A percentile compares a stretch with the other conserved stretches of the same genome.
phyloP scores from a whole-genome alignment of 2,888 invertebrate species.

The Diadegma fenestrale region DNA sequence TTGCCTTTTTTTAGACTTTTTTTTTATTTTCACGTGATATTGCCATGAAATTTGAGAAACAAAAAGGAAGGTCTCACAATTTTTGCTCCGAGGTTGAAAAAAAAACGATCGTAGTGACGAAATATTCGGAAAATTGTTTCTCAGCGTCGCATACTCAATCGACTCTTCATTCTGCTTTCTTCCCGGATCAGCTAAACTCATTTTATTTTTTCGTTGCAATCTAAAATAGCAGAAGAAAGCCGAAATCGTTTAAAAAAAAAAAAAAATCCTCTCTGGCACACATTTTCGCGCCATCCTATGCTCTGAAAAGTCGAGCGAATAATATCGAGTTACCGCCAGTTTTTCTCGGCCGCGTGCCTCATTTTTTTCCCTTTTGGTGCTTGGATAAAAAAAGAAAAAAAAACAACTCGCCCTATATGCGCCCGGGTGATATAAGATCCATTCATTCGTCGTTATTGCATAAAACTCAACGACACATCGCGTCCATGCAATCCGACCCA shows the following conservation, averaged over 20 bases:
- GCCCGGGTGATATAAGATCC: constrained; percentile 25
- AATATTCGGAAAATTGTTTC: constrained; percentile 4
- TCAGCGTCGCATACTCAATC: neutral
- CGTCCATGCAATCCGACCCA: constrained; percentile 8
- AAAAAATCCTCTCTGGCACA: constrained; percentile 22
- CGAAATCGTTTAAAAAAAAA: constrained; percentile 25
- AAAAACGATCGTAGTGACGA: neutral
- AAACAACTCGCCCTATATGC: constrained; percentile 9
- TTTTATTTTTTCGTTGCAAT: constrained; percentile 22
- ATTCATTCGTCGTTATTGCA: constrained; percentile 46
- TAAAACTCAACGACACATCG: constrained; percentile 25
- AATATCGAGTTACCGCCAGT: constrained; percentile 44
- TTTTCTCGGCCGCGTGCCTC: constrained; percentile 11
- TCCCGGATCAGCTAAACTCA: constrained; percentile 39
- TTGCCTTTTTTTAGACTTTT: constrained; percentile 4
- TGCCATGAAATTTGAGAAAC: neutral
- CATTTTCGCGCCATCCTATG: constrained; percentile 12
- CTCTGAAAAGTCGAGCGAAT: constrained; percentile 43
- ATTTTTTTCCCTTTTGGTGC: neutral
- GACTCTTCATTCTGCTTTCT: constrained; percentile 13
- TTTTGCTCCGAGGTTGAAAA: neutral
- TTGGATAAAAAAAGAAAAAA: neutral
- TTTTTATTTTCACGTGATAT: neutral
- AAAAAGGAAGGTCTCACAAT: neutral
- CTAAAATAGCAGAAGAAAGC: constrained; percentile 3